These are phyloP conservation scores for Perccottus glenii DNA, from an alignment of 2,113 vertebrate genomes.

Conservation along the genomic window DNA sequence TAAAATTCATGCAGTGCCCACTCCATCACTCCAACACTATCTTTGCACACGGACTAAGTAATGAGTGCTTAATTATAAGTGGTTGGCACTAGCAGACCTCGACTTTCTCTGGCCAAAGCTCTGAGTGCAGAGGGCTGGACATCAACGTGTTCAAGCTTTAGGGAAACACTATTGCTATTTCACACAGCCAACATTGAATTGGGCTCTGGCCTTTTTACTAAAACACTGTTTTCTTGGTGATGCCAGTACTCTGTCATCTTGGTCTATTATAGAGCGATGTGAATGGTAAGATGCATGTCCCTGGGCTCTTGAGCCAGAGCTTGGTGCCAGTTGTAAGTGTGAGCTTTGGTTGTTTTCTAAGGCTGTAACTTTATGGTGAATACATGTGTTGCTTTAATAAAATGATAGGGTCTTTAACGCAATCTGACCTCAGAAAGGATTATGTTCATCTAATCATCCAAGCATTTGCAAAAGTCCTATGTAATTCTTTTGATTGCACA, in stretches of 20 bases:
- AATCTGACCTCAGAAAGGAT: conserved; percentile 2
- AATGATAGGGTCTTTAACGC: conserved; percentile 3
- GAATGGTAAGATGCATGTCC: neutral
- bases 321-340: neutral
- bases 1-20: conserved; percentile 13
- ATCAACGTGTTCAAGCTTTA: conserved; percentile 20
- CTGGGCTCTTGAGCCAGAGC: conserved; percentile 2
- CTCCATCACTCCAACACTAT: conserved; percentile 9
- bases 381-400: neutral
- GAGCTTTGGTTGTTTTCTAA: neutral
- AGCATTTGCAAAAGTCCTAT: neutral
- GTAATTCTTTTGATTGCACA: conserved; percentile 4
- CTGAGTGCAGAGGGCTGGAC: neutral
- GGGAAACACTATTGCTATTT: neutral
- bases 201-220: conserved; percentile 32
- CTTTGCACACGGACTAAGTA: conserved; percentile 10
- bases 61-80: conserved; percentile 13
- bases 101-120: neutral
- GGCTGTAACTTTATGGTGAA: neutral
- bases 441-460: conserved; percentile 10
- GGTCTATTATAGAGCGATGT: conserved; percentile 13
- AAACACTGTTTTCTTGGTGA: conserved; percentile 18
- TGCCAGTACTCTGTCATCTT: conserved; percentile 27
- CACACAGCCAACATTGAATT: conserved; percentile 18
- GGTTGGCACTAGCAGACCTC: conserved; percentile 1